Conservation (phyloP, 2,797 vertebrate genomes). For the Cottoperca gobio region DNA sequence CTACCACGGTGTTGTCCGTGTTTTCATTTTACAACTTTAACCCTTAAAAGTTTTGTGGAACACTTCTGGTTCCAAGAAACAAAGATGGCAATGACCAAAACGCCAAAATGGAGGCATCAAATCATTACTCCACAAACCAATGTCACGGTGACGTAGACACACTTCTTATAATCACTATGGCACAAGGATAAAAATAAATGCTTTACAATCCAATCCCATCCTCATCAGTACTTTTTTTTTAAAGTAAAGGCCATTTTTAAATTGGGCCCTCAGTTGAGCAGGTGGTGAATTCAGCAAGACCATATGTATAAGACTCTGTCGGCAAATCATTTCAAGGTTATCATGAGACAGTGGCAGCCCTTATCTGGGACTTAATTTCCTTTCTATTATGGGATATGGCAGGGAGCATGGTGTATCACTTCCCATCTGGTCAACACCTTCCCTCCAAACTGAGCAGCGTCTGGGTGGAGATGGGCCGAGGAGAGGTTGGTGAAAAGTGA, state of each 20-base stretch:
- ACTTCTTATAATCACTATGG: no score
- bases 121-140: no score
- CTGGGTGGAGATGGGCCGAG: not conserved
- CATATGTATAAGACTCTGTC: slow-evolving; percentile 35
- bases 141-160: no score
- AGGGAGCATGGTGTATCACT: slow-evolving; percentile 60
- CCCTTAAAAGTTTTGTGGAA: no score
- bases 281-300: slow-evolving; percentile 10
- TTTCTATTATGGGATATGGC: slow-evolving; percentile 62
- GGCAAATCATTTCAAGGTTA: slow-evolving; percentile 64
- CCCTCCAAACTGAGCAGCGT: slow-evolving; percentile 17
- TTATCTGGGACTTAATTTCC: slow-evolving; percentile 69
- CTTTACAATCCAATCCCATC: not conserved
- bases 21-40: no score
- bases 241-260: slow-evolving; percentile 15
- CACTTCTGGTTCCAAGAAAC: no score
- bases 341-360: slow-evolving; percentile 54
- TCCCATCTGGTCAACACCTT: slow-evolving; percentile 61
- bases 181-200: not conserved
- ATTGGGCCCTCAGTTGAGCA: slow-evolving; percentile 24
- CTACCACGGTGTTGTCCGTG: no score
- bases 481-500: slow-evolving; percentile 16
- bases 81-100: no score
- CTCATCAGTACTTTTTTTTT: slow-evolving; percentile 8
- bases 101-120: no score